A percentile compares a stretch with the other conserved stretches of the same genome.
These are phyloP conservation scores for Idaea biselata DNA, from an alignment of 2,888 invertebrate genomes.

Conservation along the genomic window DNA sequence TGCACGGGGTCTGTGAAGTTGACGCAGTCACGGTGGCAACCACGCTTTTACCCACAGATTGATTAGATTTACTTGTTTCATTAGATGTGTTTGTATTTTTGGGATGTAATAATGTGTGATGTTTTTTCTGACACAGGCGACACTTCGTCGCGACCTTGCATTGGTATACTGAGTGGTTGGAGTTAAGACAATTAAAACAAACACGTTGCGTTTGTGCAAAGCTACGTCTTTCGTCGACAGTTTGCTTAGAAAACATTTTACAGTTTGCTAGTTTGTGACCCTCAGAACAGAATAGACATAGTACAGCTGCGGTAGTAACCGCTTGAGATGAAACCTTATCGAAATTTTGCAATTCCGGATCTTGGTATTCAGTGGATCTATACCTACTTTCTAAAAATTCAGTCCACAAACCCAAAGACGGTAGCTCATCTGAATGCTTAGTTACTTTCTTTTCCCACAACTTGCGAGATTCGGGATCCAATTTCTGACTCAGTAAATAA, in stretches of 20 bases:
- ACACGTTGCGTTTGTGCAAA: conserved; percentile 12
- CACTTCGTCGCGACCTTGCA: conserved; percentile 8
- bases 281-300: conserved; percentile 14
- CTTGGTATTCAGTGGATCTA: conserved; percentile 5
- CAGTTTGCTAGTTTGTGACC: conserved; percentile 16
- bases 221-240: conserved; percentile 9
- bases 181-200: conserved; percentile 20
- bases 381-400: conserved; percentile 12
- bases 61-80: not conserved
- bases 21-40: not conserved
- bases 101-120: conserved; percentile 15
- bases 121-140: conserved; percentile 9
- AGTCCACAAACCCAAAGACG: conserved; percentile 3
- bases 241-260: conserved; percentile 16
- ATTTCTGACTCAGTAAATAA: conserved; percentile 2
- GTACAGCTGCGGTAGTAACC: not conserved
- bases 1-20: not conserved
- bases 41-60: not conserved
- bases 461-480: conserved; percentile 6
- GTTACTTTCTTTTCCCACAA: conserved; percentile 4
- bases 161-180: conserved; percentile 5
- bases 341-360: not conserved
- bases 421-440: conserved; percentile 5
- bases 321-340: not conserved
- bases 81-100: conserved; percentile 5